These are phyloP conservation scores for Bhutanitis thaidina DNA, from an alignment of 2,888 invertebrate genomes.

Conservation along the genomic window DNA sequence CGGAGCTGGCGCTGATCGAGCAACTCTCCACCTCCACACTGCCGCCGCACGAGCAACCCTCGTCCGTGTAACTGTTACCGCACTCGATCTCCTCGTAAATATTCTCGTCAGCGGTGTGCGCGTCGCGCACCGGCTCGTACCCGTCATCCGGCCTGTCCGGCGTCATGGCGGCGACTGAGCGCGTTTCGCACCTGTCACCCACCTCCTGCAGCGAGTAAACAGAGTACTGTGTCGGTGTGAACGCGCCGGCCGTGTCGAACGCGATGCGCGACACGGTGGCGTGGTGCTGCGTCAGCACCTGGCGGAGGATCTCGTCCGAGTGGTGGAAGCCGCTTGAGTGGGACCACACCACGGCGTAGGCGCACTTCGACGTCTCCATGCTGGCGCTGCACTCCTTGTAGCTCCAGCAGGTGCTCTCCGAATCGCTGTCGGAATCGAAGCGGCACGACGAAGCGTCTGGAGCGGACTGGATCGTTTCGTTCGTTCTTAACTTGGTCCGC, in stretches of 20 bases:
- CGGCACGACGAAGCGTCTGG: not conserved
- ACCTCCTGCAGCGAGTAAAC: slow-evolving; percentile 68
- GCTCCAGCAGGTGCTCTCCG: slow-evolving; percentile 71
- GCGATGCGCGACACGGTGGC: slow-evolving; percentile 61
- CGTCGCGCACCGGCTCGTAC: slow-evolving; percentile 70
- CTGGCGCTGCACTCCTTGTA: slow-evolving; percentile 66
- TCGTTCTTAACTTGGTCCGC: slow-evolving; percentile 34
- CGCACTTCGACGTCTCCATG: slow-evolving; percentile 36
- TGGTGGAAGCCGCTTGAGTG: slow-evolving; percentile 72
- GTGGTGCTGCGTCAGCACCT: slow-evolving; percentile 53
- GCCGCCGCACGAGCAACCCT: slow-evolving; percentile 69
- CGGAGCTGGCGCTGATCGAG: slow-evolving; percentile 69
- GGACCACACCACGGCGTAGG: slow-evolving; percentile 67
- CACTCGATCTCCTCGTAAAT: slow-evolving; percentile 74
- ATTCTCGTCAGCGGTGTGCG: slow-evolving; percentile 64
- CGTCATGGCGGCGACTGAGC: slow-evolving; percentile 66
- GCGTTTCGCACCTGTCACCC: slow-evolving; percentile 64
- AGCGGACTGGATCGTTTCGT: slow-evolving; percentile 34
- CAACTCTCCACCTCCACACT: slow-evolving; percentile 73
- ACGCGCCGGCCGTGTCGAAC: slow-evolving; percentile 63
- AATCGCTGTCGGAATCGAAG: slow-evolving; percentile 54
- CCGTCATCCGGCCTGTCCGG: slow-evolving; percentile 70
- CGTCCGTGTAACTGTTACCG: slow-evolving; percentile 63
- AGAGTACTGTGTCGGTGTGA: slow-evolving; percentile 53
- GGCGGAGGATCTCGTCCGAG: slow-evolving; percentile 59